Conservation (phyloP, 2,888 invertebrate species). For the Rotaria macrura region DNA sequence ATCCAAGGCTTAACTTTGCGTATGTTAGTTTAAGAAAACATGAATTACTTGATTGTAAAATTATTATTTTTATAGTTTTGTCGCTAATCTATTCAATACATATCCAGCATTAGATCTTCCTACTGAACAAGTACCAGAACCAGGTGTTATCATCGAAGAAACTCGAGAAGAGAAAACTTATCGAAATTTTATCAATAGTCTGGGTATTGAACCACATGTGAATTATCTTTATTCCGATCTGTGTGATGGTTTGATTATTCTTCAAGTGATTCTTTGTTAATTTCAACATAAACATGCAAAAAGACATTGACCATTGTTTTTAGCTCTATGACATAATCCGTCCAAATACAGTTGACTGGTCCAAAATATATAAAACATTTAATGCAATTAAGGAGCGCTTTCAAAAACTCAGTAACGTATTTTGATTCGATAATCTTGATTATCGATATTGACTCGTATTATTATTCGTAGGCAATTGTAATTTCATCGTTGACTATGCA, state of each 20-base stretch:
- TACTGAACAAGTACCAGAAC: conserved; percentile 62
- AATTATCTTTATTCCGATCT: conserved; percentile 95
- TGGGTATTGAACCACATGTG: conserved; percentile 81
- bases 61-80: conserved; percentile 57
- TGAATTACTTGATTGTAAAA: background rate
- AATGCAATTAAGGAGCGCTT: conserved; percentile 84
- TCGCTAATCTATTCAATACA: conserved; percentile 96
- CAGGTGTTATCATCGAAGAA: conserved; percentile 74
- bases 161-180: conserved; percentile 95
- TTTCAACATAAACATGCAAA: too few relatives aligned
- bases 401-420: conserved; percentile 66
- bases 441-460: background rate
- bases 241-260: conserved; percentile 85
- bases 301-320: too few relatives aligned
- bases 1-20: conserved; percentile 92
- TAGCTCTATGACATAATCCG: conserved; percentile 92
- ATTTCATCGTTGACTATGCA: conserved; percentile 91
- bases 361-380: conserved; percentile 66
- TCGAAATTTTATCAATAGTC: conserved; percentile 99
- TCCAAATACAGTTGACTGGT: conserved; percentile 91
- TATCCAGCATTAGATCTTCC: conserved; percentile 82
- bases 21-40: background rate
- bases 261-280: conserved; percentile 54
- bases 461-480: conserved; percentile 70
- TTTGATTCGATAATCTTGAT: background rate